These are phyloP conservation scores for Alethe diademata DNA, from an alignment of 2,113 vertebrate genomes.

Conservation along the genomic window DNA sequence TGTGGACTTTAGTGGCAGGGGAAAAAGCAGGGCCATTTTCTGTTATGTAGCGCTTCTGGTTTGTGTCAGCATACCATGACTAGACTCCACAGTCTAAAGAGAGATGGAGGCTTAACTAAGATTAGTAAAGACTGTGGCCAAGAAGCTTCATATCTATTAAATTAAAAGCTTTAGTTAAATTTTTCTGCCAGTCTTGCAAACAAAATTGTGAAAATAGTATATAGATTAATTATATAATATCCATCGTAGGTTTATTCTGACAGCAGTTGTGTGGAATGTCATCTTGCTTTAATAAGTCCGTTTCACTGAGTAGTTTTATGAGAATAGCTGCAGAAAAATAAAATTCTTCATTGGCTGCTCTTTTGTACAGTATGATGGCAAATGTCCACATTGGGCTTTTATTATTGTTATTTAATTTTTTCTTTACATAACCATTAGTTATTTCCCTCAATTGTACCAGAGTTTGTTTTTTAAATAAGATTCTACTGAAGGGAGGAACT, in stretches of 20 bases:
- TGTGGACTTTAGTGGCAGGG: neutral
- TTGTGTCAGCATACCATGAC: neutral
- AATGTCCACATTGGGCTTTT: conserved; percentile 20
- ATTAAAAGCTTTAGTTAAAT: neutral
- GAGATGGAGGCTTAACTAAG: neutral
- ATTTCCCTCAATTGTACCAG: conserved; percentile 67
- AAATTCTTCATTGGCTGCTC: neutral
- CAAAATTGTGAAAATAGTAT: neutral
- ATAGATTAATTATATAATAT: neutral
- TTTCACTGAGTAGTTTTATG: neutral
- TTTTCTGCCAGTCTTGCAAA: neutral
- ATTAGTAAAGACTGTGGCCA: neutral
- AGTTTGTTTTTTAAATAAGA: conserved; percentile 59
- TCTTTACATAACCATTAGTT: conserved; percentile 66
- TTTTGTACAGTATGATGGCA: conserved; percentile 27
- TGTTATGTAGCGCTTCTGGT: neutral
- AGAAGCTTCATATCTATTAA: neutral
- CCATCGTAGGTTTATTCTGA: neutral
- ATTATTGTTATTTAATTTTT: conserved; percentile 58
- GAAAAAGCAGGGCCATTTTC: neutral
- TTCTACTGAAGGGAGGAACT: conserved; percentile 59
- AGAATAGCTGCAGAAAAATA: neutral
- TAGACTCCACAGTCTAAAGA: neutral
- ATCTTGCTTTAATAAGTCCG: neutral
- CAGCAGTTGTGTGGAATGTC: neutral